These are phyloP conservation scores for Tapera naevia DNA, from an alignment of 2,797 vertebrate species.

Conservation along the genomic window DNA sequence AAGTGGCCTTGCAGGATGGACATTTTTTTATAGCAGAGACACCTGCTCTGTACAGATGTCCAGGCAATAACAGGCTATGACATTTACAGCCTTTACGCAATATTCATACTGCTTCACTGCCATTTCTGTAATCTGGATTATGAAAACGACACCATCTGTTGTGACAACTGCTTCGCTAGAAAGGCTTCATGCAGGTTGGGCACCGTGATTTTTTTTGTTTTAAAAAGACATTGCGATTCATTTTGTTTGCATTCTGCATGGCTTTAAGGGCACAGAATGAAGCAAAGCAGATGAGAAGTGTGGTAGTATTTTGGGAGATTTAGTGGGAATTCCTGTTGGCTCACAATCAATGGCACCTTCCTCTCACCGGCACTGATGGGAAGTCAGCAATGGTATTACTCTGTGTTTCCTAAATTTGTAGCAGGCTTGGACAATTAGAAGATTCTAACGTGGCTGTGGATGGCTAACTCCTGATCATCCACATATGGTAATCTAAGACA, in stretches of 20 bases:
- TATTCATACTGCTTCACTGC: conserved; percentile 28
- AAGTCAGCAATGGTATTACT: neutral
- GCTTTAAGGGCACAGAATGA: neutral
- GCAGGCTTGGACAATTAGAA: neutral
- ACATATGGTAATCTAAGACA: neutral
- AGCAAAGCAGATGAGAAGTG: neutral
- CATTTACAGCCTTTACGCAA: conserved; percentile 67
- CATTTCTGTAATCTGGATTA: conserved; percentile 10
- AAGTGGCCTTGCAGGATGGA: neutral
- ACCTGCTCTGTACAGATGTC: conserved; percentile 52
- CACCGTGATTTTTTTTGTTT: neutral
- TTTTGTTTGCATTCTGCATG: neutral
- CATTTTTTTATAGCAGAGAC: neutral
- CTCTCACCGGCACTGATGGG: neutral
- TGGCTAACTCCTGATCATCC: neutral
- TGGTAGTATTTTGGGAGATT: neutral
- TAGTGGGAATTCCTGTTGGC: neutral
- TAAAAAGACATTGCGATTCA: neutral
- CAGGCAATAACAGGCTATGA: conserved; percentile 30
- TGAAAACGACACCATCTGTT: conserved; percentile 65
- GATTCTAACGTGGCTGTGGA: neutral
- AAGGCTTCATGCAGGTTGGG: neutral
- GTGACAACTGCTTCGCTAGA: conserved; percentile 35
- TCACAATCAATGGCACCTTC: fast-evolving
- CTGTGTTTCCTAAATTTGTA: neutral